Evolutionary conservation across 2,888 invertebrate species (phyloP), one percentile per base, ranked within the genome.

Genomic region (Drosophila kuntzei): DNA sequence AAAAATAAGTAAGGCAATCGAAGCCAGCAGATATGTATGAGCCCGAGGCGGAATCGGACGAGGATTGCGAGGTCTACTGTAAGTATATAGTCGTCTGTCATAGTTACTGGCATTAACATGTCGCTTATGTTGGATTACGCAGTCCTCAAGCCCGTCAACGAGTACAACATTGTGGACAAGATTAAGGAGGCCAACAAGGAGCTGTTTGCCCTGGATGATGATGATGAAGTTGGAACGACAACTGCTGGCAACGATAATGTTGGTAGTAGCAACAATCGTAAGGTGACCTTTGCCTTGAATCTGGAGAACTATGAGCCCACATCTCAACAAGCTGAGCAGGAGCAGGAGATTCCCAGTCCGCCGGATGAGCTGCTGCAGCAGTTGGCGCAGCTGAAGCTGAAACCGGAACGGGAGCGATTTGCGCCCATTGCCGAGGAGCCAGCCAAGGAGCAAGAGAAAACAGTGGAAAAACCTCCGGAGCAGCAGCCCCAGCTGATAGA

Each of bases 91-190:
- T 14, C 8, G 34, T 34, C 3, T n/a, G 2, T 6, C n/a, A 22
- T 27, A 22, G 12, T 47, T 47, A 36, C 43, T 61, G 51, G 11
- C 18, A 57, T 25, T 44, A 71, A 54, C 49, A 85, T 81, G 77
- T 70, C 80, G 49, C 60, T 83, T 25, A 67, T 87, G 55, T 63
- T 85, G 69, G 77, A 83, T 77, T 86, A 73, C 66, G 51, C 73
- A 91, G 91, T 91, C 79, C 84, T 91, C 43, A 91, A 91, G 65
- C 91, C 91, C 8, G 93, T 93, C 32, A 93, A 93, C 65, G 94
- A 93, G 47, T 94, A 94, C 85, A 93, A 94, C 80, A 93, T 94
- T 64, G 91, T 92, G 66, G 93, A 94, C 79, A 94, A 93, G 90
- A 92, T 94, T 14, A 93, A 93, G 81, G 92, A 93, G 80, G 94